A percentile compares a stretch with the other conserved stretches of the same genome.
These are phyloP conservation scores for Pomacea canaliculata DNA, from an alignment of 2,888 invertebrate genomes.

Conservation along the genomic window DNA sequence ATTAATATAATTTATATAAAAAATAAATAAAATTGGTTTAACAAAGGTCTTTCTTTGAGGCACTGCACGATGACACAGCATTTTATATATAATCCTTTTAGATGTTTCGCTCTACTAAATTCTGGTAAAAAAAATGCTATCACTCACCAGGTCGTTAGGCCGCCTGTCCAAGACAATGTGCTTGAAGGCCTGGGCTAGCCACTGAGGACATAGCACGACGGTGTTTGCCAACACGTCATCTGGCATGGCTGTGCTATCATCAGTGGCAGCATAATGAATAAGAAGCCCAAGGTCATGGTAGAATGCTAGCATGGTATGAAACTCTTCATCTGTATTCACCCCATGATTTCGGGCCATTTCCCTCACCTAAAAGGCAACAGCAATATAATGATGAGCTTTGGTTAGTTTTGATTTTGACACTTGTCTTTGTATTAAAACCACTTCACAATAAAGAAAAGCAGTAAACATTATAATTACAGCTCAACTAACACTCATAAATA, in stretches of 20 bases:
- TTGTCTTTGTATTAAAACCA: no score
- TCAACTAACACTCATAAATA: no score
- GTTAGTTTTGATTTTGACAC: no score
- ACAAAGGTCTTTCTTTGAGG: no score
- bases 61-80: no score
- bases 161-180: slow-evolving; percentile 46
- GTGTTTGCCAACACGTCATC: slow-evolving; percentile 63
- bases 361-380: slow-evolving; percentile 53
- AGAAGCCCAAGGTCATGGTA: slow-evolving; percentile 70
- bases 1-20: no score
- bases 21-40: no score
- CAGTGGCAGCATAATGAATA: slow-evolving; percentile 60
- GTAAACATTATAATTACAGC: no score
- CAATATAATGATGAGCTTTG: background rate
- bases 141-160: slow-evolving; percentile 48
- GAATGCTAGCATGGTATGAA: slow-evolving; percentile 67
- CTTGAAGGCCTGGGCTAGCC: slow-evolving; percentile 67
- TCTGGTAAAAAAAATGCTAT: no score
- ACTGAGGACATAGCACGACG: slow-evolving; percentile 69
- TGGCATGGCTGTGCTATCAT: slow-evolving; percentile 33
- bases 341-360: slow-evolving; percentile 65
- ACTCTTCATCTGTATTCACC: slow-evolving; percentile 60
- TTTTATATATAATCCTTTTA: no score
- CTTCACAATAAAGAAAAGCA: no score
- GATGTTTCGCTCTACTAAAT: no score